Evolutionary conservation across 2,888 invertebrate genomes (phyloP), one percentile per base, ranked within the genome.

Genomic region (Piscicola geometra): DNA sequence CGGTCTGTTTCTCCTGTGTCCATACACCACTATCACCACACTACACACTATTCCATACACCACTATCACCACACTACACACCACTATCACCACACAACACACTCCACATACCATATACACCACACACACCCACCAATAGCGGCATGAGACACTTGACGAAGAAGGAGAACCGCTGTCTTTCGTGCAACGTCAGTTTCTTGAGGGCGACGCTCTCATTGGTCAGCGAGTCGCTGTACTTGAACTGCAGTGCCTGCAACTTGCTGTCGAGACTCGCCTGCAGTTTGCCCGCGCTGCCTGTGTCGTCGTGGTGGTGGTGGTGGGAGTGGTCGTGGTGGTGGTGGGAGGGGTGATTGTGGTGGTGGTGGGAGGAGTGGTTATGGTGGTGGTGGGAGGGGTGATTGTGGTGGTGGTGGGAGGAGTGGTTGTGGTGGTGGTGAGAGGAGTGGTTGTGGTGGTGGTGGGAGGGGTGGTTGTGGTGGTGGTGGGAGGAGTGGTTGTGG

Each of bases 121-220:
- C n/a, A n/a, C n/a, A n/a, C n/a, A n/a, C n/a, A n/a, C n/a, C n/a
- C 52, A 73, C 73, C 73, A 73, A 56, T 3, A 73, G 32, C 9
- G 73, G 73, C 15, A 35, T 30, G 30, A 73, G 60, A 32, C 73
- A 73, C n/a, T 56, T 73, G 25, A 64, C 73, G 36, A 73, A 73
- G 30, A 73, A 73, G 35, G 56, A 35, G 33, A 73, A 73, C n/a
- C 64, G 30, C 36, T 73, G 73, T 33, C 73, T n/a, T 36, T 73
- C 64, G 64, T 73, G 73, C 12, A 73, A 36, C 25, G 73, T 60
- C 64, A 73, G 35, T 25, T 73, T 73, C 33, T 73, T 73, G 15
- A 73, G 60, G 12, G 73, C 47, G 33, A 73, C 73, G 32, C 73
- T 60, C 56, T 73, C 73, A 52, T 73, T 73, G 56, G 73, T 73